phyloP scores from a whole-genome alignment of 2,113 vertebrate species.

The Podarcis cretensis region DNA sequence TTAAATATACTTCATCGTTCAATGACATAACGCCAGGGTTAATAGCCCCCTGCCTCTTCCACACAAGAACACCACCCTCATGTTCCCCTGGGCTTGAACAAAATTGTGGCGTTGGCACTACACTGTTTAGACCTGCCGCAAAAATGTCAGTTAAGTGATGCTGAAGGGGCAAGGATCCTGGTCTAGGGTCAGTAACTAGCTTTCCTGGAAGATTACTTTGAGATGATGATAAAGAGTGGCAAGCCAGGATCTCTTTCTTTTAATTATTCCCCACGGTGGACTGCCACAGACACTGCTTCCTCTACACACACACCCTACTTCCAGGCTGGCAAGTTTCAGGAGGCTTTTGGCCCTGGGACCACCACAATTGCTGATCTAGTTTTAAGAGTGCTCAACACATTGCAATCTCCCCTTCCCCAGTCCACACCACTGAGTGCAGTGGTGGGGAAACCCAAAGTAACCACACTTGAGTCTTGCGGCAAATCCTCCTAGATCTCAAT shows the following conservation, averaged over 20 bases:
- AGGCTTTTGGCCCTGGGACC: background rate
- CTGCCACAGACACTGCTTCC: background rate
- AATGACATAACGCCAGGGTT: slow-evolving; percentile 55
- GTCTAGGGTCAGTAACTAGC: background rate
- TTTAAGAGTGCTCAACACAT: background rate
- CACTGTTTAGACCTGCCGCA: background rate
- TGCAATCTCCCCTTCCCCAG: background rate
- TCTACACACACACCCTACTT: background rate
- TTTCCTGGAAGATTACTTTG: background rate
- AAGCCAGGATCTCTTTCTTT: background rate
- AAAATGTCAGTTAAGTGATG: background rate
- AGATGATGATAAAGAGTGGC: too few species aligned
- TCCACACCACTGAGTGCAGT: background rate
- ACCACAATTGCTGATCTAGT: background rate
- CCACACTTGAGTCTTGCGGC: background rate
- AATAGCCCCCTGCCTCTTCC: slow-evolving; percentile 52
- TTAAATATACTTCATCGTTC: slow-evolving; percentile 51
- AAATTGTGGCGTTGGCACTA: background rate
- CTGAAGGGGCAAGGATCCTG: background rate
- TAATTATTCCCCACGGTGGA: background rate
- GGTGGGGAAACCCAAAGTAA: background rate
- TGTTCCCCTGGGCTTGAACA: background rate
- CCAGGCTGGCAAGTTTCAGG: background rate
- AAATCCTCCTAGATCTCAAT: background rate
- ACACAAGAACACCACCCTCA: background rate